Evolutionary conservation across 1,140 invertebrate species (phyloP).

Genomic region (Conus ventricosus): DNA sequence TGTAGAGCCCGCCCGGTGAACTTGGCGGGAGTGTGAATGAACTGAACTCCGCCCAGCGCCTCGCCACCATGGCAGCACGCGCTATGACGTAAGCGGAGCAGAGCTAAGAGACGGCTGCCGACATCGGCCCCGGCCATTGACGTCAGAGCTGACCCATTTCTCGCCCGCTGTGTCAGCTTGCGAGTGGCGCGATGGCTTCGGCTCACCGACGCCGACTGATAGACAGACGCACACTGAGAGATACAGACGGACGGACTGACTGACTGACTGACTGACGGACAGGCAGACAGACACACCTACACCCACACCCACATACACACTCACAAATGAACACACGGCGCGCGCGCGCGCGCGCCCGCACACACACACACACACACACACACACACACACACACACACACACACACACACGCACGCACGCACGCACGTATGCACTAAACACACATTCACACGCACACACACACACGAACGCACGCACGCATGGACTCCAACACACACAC

Average conservation of each 20-base stretch:
- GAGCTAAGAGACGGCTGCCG: neutral
- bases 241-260: neutral
- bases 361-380: neutral
- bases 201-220: neutral
- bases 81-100: neutral
- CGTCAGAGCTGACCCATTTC: slow-evolving; percentile 14
- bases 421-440: no score
- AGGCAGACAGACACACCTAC: neutral
- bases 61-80: slow-evolving; percentile 7
- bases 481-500: no score
- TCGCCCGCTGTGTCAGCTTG: neutral
- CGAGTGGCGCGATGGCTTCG: neutral
- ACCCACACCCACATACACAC: neutral
- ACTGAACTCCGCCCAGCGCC: neutral
- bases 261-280: neutral
- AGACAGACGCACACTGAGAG: neutral
- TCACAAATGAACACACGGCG: neutral
- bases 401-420: no score
- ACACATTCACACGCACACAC: no score
- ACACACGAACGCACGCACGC: no score
- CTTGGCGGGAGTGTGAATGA: neutral
- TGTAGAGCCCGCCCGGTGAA: neutral
- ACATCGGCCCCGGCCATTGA: neutral
- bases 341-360: neutral
- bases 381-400: no score